Percentiles rank a stretch among this genome's conserved stretches.
phyloP scores from a whole-genome alignment of 2,888 invertebrate species.

The Aromia moschata region DNA sequence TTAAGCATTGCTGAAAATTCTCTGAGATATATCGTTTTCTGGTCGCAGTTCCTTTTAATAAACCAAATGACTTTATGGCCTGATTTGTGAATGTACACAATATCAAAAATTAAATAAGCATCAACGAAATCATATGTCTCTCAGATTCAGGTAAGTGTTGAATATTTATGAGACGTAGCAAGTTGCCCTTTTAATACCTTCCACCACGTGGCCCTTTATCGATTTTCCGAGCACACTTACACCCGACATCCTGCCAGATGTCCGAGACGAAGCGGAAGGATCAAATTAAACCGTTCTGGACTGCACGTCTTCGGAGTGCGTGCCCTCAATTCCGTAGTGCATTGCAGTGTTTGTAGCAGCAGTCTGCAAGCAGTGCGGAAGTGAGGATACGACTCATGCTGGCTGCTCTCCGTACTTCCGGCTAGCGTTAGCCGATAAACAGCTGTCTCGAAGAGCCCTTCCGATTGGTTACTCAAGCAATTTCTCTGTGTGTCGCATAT shows the following conservation, averaged over 20 bases:
- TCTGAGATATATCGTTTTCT: too few relatives aligned
- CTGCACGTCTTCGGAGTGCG: constrained; percentile 58
- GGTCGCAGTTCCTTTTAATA: too few relatives aligned
- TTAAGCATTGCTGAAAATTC: too few relatives aligned
- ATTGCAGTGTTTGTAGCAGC: constrained; percentile 85
- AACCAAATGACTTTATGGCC: too few relatives aligned
- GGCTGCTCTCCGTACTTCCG: constrained; percentile 20
- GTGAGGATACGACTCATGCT: constrained; percentile 69
- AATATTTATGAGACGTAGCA: too few relatives aligned
- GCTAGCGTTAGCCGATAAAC: constrained; percentile 5
- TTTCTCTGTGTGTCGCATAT: too few relatives aligned
- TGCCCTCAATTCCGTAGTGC: constrained; percentile 96
- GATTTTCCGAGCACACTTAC: neutral
- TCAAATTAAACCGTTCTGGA: neutral
- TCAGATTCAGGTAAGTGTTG: too few relatives aligned
- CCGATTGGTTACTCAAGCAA: too few relatives aligned
- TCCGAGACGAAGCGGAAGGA: neutral
- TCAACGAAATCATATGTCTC: too few relatives aligned
- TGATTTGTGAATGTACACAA: too few relatives aligned
- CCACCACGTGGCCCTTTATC: neutral
- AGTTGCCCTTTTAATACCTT: neutral
- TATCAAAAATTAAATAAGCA: too few relatives aligned
- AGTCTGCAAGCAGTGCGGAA: constrained; percentile 94
- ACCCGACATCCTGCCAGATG: neutral
- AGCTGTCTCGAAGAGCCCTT: neutral